phyloP scores from a whole-genome alignment of 2,113 vertebrate genomes.

The Lichenostomus cassidix region DNA sequence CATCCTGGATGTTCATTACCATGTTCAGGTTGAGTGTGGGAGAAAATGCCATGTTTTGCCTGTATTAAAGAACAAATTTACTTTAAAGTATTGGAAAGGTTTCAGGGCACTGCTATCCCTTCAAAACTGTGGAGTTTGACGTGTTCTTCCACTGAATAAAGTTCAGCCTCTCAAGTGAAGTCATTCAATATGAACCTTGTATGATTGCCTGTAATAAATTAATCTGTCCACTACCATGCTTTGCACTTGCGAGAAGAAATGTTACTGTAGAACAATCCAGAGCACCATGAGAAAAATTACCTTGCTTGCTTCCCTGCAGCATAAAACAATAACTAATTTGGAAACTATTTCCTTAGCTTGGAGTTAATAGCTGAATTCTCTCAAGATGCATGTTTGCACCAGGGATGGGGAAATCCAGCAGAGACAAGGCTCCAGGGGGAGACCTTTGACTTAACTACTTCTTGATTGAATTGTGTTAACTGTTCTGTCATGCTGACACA shows the following conservation, averaged over 20 bases:
- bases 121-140: background rate
- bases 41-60: background rate
- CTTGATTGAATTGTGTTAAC: constrained; percentile 23
- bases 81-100: background rate
- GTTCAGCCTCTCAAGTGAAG: background rate
- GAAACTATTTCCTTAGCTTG: background rate
- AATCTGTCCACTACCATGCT: background rate
- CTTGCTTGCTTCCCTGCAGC: background rate
- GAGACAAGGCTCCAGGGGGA: constrained; percentile 10
- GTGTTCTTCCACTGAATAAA: background rate
- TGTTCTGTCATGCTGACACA: background rate
- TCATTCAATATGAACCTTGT: background rate
- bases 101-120: background rate
- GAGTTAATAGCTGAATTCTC: background rate
- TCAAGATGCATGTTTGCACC: background rate
- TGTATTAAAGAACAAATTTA: background rate
- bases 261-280: background rate
- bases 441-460: constrained; percentile 51
- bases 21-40: background rate
- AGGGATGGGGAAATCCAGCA: constrained; percentile 27
- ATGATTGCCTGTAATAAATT: background rate
- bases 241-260: background rate
- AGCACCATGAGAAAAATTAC: background rate
- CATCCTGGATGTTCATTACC: background rate
- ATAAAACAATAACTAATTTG: background rate